phyloP scores from a whole-genome alignment of 2,797 vertebrate species.

The Spinibarbus caldwelli region DNA sequence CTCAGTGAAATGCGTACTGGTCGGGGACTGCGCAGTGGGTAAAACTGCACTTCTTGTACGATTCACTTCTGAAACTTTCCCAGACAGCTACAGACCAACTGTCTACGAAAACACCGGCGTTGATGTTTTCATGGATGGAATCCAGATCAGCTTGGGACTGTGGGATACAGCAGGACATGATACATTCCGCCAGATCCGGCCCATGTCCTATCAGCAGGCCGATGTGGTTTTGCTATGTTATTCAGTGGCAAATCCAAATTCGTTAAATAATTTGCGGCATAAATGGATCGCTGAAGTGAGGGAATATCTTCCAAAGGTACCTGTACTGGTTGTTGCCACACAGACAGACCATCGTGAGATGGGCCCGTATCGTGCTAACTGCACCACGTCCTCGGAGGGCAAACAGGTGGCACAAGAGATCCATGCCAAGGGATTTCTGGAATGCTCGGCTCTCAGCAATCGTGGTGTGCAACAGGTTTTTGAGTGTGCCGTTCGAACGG shows the following conservation, averaged over 20 bases:
- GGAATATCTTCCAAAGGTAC: constrained; percentile 84
- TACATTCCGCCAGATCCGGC: constrained; percentile 89
- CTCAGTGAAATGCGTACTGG: constrained; percentile 93
- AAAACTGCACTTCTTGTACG: constrained; percentile 94
- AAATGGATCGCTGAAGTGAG: constrained; percentile 92
- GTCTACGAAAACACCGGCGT: constrained; percentile 97
- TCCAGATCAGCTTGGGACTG: constrained; percentile 92
- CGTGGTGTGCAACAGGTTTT: constrained; percentile 95
- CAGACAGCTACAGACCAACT: constrained; percentile 90
- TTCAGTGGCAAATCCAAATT: constrained; percentile 91
- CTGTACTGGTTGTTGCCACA: constrained; percentile 91
- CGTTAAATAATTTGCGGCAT: constrained; percentile 83
- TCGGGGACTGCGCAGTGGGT: constrained; percentile 93
- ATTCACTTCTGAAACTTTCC: constrained; percentile 96
- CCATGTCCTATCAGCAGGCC: constrained; percentile 94
- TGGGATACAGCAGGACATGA: constrained; percentile 97
- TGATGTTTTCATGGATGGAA: constrained; percentile 94
- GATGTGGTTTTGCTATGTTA: constrained; percentile 94
- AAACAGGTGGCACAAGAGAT: constrained; percentile 88
- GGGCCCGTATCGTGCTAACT: constrained; percentile 80
- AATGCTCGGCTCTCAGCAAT: constrained; percentile 93
- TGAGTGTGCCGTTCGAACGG: constrained; percentile 90
- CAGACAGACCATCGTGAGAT: constrained; percentile 92
- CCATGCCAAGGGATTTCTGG: constrained; percentile 91
- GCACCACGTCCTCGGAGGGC: constrained; percentile 82